These are phyloP conservation scores for Potamarius usumacintae DNA, from an alignment of 2,113 vertebrate genomes.

Conservation along the genomic window DNA sequence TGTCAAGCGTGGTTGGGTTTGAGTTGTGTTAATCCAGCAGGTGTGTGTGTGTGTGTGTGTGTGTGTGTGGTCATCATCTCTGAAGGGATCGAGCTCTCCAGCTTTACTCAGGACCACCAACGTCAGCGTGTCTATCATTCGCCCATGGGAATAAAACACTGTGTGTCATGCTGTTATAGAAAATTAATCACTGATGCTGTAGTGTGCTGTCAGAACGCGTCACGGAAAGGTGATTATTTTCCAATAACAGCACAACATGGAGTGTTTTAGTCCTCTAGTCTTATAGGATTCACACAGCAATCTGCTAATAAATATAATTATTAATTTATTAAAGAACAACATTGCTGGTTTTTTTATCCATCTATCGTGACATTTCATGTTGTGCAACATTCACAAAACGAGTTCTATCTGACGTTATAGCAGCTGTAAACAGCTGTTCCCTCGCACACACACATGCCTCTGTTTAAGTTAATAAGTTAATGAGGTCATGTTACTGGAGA, in stretches of 20 bases:
- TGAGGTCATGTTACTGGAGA: neutral
- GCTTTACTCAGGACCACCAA: neutral
- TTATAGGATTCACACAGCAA: neutral
- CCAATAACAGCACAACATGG: neutral
- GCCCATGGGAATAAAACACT: neutral
- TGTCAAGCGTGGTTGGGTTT: neutral
- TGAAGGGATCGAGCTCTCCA: neutral
- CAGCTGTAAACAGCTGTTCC: neutral
- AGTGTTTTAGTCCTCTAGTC: neutral
- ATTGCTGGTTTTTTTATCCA: neutral
- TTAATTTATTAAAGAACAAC: neutral
- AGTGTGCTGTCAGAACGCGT: neutral
- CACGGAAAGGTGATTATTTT: neutral
- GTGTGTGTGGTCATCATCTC: slow-evolving; percentile 11
- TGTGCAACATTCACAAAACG: neutral
- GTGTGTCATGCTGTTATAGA: neutral
- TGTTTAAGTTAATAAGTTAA: neutral
- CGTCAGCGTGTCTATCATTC: neutral
- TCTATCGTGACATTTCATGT: neutral
- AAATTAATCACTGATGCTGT: neutral
- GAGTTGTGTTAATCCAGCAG: slow-evolving; percentile 30
- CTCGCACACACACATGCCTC: neutral
- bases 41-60: neutral
- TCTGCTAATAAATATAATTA: neutral
- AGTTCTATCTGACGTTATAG: neutral